Base-by-base conservation (phyloP, 2,888 invertebrate species). In the Metacarcinus magister region DNA sequence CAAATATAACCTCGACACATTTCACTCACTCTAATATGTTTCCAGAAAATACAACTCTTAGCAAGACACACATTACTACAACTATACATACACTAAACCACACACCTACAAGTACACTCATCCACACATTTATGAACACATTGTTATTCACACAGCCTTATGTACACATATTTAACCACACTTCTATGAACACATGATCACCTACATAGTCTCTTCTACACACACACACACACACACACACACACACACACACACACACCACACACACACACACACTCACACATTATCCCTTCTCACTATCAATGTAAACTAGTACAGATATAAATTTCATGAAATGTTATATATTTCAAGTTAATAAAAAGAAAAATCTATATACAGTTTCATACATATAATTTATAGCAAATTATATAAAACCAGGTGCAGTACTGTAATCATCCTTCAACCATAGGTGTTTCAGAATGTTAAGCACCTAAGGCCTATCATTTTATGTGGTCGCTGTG, bases 261-360 rank as follows among this genome's bases (percentile, higher is more conserved):
- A 13, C 43, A 67, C n/a, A 46, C 28, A 5, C 82, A 82, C 82
- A 28, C 28, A 82, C 28, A 82, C 67, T 3, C 28, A 87, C 39
- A 87, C 19, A 46, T 46, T 46, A 19, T 48, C 23, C 13, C 91
- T 48, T 54, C 46, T 39, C 23, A 10, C 28, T n/a, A 10, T 54
- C n/a, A 46, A 46, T 32, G 46, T 54, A 23, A 28, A 44, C 92
- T n/a, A 46, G 28, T 19, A 92, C 46, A 92, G 5, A 19, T 28
- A 91, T 3, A 54, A 48, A 93, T 10, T 23, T 60, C 46, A 43
- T 32, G n/a, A n/a, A 43, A 93, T 75, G 60, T 8, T 75, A 75
- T 75, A 67, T 75, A 75, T 93, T 44, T 93, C n/a, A 60, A 67
- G 32, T 32, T 92, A 92, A n/a, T 46, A 60, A 67, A 19, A 75